Percentiles rank a stretch among this genome's conserved stretches.
Evolutionary conservation across 2,888 invertebrate genomes (phyloP).

Genomic region (Thymelicus acteon): DNA sequence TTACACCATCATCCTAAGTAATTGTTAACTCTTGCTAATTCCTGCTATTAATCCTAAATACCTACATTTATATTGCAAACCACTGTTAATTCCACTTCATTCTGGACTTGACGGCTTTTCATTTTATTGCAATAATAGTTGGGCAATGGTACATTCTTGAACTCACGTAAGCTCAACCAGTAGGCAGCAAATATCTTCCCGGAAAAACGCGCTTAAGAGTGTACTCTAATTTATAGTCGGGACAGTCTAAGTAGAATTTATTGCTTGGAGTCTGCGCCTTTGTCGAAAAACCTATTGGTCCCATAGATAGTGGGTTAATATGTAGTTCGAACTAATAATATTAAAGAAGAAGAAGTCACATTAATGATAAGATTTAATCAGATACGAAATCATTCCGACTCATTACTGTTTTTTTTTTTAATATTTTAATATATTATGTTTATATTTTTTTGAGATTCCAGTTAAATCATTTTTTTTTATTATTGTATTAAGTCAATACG

Average conservation of each 20-base stretch:
- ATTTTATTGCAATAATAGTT: not conserved
- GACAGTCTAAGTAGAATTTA: conserved; percentile 4
- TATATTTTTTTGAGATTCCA: too few relatives aligned
- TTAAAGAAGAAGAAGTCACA: not conserved
- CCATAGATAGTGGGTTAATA: not conserved
- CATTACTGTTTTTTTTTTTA: too few relatives aligned
- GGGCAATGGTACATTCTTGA: not conserved
- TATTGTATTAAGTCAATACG: too few relatives aligned
- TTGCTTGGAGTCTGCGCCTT: not conserved
- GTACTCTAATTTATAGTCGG: conserved; percentile 5
- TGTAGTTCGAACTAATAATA: not conserved
- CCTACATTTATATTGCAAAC: too few relatives aligned
- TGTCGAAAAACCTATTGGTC: conserved; percentile 1
- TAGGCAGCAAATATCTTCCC: conserved; percentile 4
- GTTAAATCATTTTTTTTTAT: too few relatives aligned
- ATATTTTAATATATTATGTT: too few relatives aligned
- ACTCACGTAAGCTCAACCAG: not conserved
- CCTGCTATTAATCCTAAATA: too few relatives aligned
- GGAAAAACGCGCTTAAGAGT: conserved; percentile 2
- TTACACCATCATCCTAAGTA: too few relatives aligned
- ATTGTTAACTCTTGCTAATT: too few relatives aligned
- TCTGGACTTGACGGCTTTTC: not conserved
- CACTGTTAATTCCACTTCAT: too few relatives aligned
- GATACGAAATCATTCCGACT: too few relatives aligned
- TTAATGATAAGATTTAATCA: too few relatives aligned